Evolutionary conservation across 1,140 invertebrate genomes (phyloP).

Genomic region (Aphelinus certus): DNA sequence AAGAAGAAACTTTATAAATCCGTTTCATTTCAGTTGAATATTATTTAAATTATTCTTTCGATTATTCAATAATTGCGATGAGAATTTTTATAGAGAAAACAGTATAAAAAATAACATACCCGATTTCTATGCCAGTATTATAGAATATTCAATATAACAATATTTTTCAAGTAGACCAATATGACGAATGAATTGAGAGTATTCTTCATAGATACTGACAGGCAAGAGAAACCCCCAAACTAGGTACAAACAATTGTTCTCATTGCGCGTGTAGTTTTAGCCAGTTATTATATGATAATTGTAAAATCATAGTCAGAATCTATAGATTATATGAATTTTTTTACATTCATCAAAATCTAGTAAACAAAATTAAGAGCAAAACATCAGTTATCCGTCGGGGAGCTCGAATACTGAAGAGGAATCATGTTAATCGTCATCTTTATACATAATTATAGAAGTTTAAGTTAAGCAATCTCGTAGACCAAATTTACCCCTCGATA

Average conservation of each 20-base stretch:
- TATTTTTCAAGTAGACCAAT: too few species aligned
- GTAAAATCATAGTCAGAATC: constrained; percentile 30
- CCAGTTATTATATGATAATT: constrained; percentile 35
- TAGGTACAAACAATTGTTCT: constrained; percentile 41
- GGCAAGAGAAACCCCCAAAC: constrained; percentile 23
- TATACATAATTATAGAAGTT: too few species aligned
- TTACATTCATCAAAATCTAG: constrained; percentile 27
- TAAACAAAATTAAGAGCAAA: not conserved
- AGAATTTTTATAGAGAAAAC: not conserved
- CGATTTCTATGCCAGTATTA: too few species aligned
- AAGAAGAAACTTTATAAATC: too few species aligned
- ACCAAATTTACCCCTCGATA: too few species aligned
- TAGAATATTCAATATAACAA: too few species aligned
- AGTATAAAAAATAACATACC: not conserved
- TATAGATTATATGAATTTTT: constrained; percentile 34
- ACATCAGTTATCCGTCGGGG: too few species aligned
- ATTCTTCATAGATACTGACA: constrained; percentile 1
- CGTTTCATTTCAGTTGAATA: not conserved
- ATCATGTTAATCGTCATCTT: too few species aligned
- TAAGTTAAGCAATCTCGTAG: too few species aligned
- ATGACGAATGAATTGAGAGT: too few species aligned
- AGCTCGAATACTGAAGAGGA: too few species aligned
- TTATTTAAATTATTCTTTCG: not conserved
- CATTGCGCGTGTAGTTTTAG: constrained; percentile 30
- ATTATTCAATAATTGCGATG: not conserved